Conservation (phyloP, 2,113 vertebrate genomes). For the Petrocephalus microphthalmus region DNA sequence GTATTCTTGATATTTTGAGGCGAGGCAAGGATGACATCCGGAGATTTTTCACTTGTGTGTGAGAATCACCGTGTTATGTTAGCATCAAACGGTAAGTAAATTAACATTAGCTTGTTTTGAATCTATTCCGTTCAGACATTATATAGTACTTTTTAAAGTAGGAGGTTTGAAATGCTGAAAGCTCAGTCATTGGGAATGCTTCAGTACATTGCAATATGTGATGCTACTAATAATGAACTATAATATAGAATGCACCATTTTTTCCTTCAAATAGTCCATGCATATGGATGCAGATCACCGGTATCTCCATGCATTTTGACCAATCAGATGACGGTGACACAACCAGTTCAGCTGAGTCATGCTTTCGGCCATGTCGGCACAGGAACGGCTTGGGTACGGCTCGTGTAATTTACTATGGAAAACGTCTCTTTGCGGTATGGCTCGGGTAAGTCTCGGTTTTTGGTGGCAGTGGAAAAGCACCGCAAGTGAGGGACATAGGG, state of each 20-base stretch:
- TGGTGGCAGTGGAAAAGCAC: too few species aligned
- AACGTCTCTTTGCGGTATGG: too few species aligned
- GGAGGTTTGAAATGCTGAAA: neutral
- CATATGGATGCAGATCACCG: neutral
- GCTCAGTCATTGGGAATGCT: neutral
- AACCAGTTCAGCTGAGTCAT: neutral
- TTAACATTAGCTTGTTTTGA: neutral
- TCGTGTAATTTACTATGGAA: too few species aligned
- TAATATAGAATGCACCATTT: neutral
- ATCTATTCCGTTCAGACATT: neutral
- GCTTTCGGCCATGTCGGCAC: neutral
- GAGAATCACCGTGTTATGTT: neutral
- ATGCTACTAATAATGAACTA: neutral
- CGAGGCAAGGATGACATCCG: too few species aligned
- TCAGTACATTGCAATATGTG: neutral
- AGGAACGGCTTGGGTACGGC: too few species aligned
- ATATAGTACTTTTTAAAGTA: neutral
- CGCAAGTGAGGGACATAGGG: too few species aligned
- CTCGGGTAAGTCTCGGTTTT: too few species aligned
- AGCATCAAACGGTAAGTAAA: neutral
- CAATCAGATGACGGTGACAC: neutral
- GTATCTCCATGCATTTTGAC: neutral
- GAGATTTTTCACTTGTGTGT: neutral
- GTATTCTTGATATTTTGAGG: too few species aligned
- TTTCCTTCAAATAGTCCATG: neutral